These are phyloP conservation scores for Cybosia mesomella DNA, from an alignment of 2,888 invertebrate species.

Conservation along the genomic window DNA sequence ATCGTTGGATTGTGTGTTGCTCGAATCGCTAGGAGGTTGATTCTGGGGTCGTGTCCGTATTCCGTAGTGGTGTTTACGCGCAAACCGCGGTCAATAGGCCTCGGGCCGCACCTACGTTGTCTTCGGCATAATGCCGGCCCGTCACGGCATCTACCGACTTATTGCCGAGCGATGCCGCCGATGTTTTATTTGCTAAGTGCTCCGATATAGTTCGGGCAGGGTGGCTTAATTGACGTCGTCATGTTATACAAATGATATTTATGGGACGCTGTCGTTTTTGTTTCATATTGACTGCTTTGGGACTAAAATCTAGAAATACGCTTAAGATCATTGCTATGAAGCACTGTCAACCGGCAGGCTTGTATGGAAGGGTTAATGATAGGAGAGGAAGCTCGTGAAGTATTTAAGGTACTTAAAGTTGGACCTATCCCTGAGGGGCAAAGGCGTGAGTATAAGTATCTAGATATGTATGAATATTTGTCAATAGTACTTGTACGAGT, in stretches of 20 bases:
- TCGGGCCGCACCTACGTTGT: slow-evolving; percentile 81
- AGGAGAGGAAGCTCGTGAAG: too few species aligned
- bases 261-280: slow-evolving; percentile 46
- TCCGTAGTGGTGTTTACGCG: slow-evolving; percentile 80
- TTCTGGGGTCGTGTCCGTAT: slow-evolving; percentile 48
- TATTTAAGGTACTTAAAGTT: too few species aligned
- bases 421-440: too few species aligned
- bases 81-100: slow-evolving; percentile 83
- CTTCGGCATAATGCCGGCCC: slow-evolving; percentile 78
- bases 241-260: slow-evolving; percentile 74
- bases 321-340: neutral
- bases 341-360: too few species aligned
- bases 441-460: too few species aligned
- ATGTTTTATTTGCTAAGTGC: slow-evolving; percentile 85
- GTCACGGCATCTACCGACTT: slow-evolving; percentile 83
- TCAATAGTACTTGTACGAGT: too few species aligned
- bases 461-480: too few species aligned
- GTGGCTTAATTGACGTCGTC: slow-evolving; percentile 77
- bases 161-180: slow-evolving; percentile 63
- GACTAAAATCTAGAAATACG: neutral
- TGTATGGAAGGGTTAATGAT: too few species aligned
- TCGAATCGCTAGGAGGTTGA: slow-evolving; percentile 39
- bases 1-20: slow-evolving; percentile 51
- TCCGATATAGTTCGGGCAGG: slow-evolving; percentile 68
- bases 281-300: slow-evolving; percentile 3